Percentiles rank a stretch among this genome's conserved stretches.
These are phyloP conservation scores for Drosophila elegans DNA, from an alignment of 1,140 invertebrate genomes.

Conservation along the genomic window DNA sequence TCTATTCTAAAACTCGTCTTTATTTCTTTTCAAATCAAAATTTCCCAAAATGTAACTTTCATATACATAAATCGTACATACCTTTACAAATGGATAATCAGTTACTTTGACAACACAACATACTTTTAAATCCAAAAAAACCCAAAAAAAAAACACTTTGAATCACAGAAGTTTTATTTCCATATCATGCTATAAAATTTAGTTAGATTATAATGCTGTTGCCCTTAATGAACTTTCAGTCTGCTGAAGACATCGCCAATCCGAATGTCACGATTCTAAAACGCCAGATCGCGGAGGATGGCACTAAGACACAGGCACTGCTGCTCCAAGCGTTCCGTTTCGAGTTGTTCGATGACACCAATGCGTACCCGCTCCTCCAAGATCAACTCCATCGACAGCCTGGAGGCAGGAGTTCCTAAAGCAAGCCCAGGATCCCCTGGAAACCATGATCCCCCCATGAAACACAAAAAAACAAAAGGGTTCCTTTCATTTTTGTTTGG, in stretches of 20 bases:
- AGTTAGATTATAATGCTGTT: constrained; percentile 53
- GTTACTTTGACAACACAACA: not conserved
- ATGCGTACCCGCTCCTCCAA: not conserved
- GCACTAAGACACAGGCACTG: constrained; percentile 55
- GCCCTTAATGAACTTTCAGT: constrained; percentile 27
- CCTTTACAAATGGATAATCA: no score
- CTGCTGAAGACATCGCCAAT: constrained; percentile 3
- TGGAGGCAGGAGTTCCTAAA: not conserved
- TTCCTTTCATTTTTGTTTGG: constrained; percentile 7
- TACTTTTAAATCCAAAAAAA: not conserved
- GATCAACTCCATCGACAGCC: constrained; percentile 6
- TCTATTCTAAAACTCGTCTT: no score
- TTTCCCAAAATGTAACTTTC: no score
- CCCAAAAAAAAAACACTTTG: not conserved
- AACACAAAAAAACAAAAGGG: not conserved
- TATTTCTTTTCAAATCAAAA: no score
- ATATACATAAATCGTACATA: no score
- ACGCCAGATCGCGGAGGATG: constrained; percentile 51
- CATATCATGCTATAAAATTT: constrained; percentile 63
- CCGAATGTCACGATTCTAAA: constrained; percentile 40
- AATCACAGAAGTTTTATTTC: not conserved
- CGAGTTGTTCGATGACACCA: constrained; percentile 18
- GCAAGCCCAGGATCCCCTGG: not conserved
- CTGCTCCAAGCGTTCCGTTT: constrained; percentile 59
- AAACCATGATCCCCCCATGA: not conserved